Conservation (phyloP, 2,888 invertebrate genomes). For the Acanthosoma haemorrhoidale region DNA sequence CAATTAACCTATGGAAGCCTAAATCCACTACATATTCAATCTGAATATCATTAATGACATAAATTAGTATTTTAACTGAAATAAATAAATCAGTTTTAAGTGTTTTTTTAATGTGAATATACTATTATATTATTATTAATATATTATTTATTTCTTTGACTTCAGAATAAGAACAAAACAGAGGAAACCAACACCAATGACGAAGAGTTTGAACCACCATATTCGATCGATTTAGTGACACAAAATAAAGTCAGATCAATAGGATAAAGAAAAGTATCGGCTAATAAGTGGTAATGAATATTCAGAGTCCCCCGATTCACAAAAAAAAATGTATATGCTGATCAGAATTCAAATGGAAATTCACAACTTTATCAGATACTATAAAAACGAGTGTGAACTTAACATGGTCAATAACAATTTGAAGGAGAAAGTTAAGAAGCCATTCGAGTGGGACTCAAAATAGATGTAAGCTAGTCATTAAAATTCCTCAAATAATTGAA, state of each 20-base stretch:
- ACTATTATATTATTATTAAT: background rate
- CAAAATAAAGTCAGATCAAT: constrained; percentile 23
- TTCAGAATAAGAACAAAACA: constrained; percentile 28
- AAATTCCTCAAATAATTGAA: background rate
- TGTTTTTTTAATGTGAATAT: too few species aligned
- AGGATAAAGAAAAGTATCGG: background rate
- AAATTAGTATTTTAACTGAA: too few species aligned
- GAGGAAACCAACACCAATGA: constrained; percentile 17
- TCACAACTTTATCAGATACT: too few species aligned
- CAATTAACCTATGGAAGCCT: too few species aligned
- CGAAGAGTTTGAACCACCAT: constrained; percentile 24
- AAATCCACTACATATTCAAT: too few species aligned
- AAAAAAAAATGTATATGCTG: background rate
- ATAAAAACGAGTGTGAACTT: background rate
- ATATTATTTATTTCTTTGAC: background rate
- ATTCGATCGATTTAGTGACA: constrained; percentile 4
- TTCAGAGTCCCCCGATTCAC: background rate
- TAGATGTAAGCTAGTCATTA: constrained; percentile 13
- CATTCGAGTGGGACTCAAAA: background rate
- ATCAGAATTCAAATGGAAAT: background rate
- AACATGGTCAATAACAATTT: background rate
- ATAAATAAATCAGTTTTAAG: too few species aligned
- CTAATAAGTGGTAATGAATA: background rate
- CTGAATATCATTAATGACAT: too few species aligned
- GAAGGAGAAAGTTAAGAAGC: too few species aligned